phyloP scores from a whole-genome alignment of 2,888 invertebrate genomes.

The Nemotelus nigrinus region DNA sequence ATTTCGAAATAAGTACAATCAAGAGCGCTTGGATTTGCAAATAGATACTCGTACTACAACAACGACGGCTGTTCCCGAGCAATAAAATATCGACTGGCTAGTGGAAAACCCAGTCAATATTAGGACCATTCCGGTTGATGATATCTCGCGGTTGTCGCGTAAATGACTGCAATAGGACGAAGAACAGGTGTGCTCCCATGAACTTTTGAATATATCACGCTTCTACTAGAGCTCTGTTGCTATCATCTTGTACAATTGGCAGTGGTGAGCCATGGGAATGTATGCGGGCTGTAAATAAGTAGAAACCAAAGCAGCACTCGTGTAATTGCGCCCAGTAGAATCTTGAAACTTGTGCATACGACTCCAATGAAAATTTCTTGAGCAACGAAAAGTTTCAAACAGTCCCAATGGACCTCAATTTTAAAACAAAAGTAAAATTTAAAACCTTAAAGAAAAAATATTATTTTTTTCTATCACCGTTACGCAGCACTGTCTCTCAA shows the following conservation, averaged over 20 bases:
- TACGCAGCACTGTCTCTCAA: too few species aligned
- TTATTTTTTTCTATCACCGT: too few species aligned
- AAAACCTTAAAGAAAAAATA: too few species aligned
- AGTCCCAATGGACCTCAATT: too few species aligned
- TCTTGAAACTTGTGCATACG: too few species aligned
- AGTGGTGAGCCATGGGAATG: not conserved
- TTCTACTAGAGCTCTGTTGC: not conserved
- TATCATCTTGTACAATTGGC: not conserved
- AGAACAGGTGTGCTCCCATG: not conserved
- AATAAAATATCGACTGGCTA: not conserved
- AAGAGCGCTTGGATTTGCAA: too few species aligned
- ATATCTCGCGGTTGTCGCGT: not conserved
- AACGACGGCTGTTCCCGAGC: not conserved
- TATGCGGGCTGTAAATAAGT: too few species aligned
- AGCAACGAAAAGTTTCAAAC: not conserved
- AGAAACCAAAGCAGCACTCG: too few species aligned
- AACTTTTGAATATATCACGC: not conserved
- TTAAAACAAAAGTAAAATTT: too few species aligned
- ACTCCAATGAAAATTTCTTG: not conserved
- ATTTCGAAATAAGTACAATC: not conserved
- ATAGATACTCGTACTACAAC: too few species aligned
- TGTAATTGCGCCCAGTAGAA: too few species aligned
- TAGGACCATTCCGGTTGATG: too few species aligned
- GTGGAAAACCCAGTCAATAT: not conserved
- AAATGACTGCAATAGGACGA: not conserved